Evolutionary conservation across 2,113 vertebrate species (phyloP).

Genomic region (Opisthocomus hoazin): DNA sequence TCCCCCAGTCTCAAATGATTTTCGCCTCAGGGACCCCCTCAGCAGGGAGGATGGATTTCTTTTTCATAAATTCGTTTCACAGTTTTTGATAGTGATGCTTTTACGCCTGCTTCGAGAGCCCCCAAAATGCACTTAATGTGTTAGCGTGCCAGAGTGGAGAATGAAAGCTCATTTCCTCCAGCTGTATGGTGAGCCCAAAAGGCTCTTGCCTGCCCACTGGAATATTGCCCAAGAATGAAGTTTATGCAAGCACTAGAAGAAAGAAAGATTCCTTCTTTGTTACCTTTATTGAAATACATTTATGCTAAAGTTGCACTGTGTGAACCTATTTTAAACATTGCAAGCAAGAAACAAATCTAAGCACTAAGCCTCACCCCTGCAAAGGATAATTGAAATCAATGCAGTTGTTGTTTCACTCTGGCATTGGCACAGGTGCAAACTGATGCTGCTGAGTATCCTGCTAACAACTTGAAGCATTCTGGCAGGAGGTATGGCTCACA

Average conservation of each 20-base stretch:
- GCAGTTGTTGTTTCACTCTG: neutral
- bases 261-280: constrained; percentile 4
- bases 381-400: neutral
- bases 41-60: neutral
- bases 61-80: neutral
- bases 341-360: neutral
- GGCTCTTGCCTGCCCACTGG: neutral
- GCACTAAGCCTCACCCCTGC: neutral
- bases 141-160: neutral
- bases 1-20: neutral
- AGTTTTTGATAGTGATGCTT: neutral
- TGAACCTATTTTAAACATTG: neutral
- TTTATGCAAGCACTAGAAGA: neutral
- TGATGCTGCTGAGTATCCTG: neutral
- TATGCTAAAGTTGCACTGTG: neutral
- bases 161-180: neutral
- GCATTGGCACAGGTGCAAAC: neutral
- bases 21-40: neutral
- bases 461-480: neutral
- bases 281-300: neutral
- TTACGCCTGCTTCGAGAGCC: neutral
- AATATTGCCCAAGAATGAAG: neutral
- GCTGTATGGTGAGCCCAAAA: neutral
- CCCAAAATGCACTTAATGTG: neutral
- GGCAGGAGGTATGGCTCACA: neutral